Evolutionary conservation across 2,888 invertebrate species (phyloP), one percentile per base, ranked within the genome.

Genomic region (Diplolepis rosae): DNA sequence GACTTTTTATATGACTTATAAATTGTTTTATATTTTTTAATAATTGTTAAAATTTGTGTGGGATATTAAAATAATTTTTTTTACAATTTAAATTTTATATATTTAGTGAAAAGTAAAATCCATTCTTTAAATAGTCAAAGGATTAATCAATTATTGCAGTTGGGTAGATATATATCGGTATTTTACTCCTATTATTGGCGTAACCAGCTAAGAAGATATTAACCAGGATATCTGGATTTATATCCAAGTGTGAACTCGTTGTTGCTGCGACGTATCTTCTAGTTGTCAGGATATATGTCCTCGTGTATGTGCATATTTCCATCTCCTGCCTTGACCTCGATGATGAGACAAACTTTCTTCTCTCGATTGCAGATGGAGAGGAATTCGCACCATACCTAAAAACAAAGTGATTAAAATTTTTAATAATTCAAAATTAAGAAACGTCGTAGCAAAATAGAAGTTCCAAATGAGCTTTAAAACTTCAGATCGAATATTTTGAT

Each of bases 381-480:
- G 89, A 72, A 89, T 85, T 73, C 88, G 83, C 70, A 88, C 86
- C 30, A 89, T 88, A 72, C 89, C 90, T 90, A 22, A 9, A 48
- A 48, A 18, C 9, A 22, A 48, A 3, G 18, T 48, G 22, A 18
- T 48, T 7, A 22, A 22, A 22, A 48, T 48, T 3, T 48, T 48
- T 18, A 48, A 5, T 2, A 45, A 15, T 45, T 15, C 7, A 6
- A 39, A 39, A 39, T 13, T 39, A 13, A 39, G 35, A 39, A 39
- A 9, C 13, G 13, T 39, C 35, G 35, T 13, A 39, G 35, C n/a
- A 39, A 9, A 13, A 39, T 4, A 39, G 3, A 4, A 39, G 45
- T 45, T 7, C 18, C 22, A 45, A 9, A 45, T 4, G 11, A 32
- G 9, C 0, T 32, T 32, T 32, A 7, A 32, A 32, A 32, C 32